Evolutionary conservation across 2,797 vertebrate genomes (phyloP).

Genomic region (Molossus alvarezi): DNA sequence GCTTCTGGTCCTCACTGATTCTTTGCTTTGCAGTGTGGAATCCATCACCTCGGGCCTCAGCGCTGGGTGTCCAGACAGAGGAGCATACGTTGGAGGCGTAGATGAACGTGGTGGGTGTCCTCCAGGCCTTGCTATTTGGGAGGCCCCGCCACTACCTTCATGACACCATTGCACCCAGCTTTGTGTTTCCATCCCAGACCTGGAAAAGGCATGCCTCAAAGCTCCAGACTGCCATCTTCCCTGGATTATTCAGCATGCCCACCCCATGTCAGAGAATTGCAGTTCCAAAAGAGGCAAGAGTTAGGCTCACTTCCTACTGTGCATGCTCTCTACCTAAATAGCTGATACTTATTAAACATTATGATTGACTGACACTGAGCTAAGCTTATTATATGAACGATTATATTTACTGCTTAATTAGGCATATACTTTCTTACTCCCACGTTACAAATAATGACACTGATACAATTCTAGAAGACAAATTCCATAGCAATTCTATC

Average conservation of each 20-base stretch:
- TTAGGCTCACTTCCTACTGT: not conserved
- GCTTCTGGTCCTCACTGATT: not conserved
- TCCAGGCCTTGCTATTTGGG: not conserved
- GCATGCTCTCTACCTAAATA: not conserved
- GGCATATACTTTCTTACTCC: not conserved
- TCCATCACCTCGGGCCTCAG: not conserved
- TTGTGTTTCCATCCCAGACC: not conserved
- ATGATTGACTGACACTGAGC: not conserved
- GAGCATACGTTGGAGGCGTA: accelerated
- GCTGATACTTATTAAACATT: not conserved
- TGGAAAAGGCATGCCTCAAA: not conserved
- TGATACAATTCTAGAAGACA: not conserved
- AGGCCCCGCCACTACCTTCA: not conserved
- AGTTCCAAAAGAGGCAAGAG: not conserved
- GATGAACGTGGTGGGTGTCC: accelerated
- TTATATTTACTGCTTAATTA: not conserved
- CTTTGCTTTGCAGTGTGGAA: not conserved
- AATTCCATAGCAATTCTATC: not conserved
- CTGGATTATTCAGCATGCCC: not conserved
- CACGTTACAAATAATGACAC: not conserved
- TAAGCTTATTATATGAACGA: not conserved
- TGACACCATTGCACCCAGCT: not conserved
- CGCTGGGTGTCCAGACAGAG: not conserved
- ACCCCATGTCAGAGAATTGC: not conserved
- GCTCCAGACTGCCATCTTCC: not conserved